These are phyloP conservation scores for Microhierax caerulescens DNA, from an alignment of 2,797 vertebrate genomes.

Conservation along the genomic window DNA sequence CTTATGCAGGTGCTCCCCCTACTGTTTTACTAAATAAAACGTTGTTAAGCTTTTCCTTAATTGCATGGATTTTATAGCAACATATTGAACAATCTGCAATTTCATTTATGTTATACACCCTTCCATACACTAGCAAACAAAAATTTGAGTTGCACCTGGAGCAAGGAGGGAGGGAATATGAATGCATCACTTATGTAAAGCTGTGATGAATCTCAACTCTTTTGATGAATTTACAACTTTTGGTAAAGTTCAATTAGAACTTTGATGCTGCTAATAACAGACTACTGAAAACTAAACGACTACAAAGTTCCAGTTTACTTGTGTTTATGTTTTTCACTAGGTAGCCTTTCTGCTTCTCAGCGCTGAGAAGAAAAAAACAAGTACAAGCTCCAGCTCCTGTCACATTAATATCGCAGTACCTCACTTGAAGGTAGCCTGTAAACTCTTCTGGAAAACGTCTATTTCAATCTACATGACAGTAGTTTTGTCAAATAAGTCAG, in stretches of 20 bases:
- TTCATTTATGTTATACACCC: no score
- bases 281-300: background rate
- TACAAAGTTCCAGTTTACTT: background rate
- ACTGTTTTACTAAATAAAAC: fast-evolving
- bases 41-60: fast-evolving
- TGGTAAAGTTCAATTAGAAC: background rate
- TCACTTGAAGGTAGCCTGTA: background rate
- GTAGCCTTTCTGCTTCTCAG: background rate
- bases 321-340: background rate
- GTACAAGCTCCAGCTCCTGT: background rate
- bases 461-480: background rate
- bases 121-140: background rate
- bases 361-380: background rate
- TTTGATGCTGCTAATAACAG: background rate
- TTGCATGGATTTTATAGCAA: background rate
- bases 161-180: background rate
- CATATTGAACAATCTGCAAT: background rate
- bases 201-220: background rate
- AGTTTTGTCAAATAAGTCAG: background rate
- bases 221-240: background rate
- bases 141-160: background rate
- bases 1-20: background rate
- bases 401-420: no score
- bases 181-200: background rate
- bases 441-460: background rate